Base-by-base conservation (phyloP, 2,797 vertebrate species). In the Chelmon rostratus region DNA sequence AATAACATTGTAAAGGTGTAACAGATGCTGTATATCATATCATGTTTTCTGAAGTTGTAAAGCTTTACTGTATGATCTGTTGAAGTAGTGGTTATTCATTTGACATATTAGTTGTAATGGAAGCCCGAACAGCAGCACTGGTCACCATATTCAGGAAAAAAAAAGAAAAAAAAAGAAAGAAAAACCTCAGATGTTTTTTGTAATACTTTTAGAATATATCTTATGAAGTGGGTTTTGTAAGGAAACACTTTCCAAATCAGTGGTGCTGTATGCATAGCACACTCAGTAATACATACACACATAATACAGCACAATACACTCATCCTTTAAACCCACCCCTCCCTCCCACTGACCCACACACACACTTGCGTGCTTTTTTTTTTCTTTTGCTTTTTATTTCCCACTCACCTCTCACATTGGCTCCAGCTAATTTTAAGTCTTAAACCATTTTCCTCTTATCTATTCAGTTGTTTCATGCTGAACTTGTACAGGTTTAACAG, bases 1-100 rank as follows among this genome's bases (percentile, higher is more conserved):
- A 93, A 92, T 94, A 93, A 94, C 90, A 93, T 92, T 95, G 95
- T 95, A 95, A 94, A 95, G 93, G 92, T 95, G 91, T 94, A 92
- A 94, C 93, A 94, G 92, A 94, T 94, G 93, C 93, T 94, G 94
- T 95, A 93, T 94, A 92, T 94, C 93, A 92, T 94, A 91, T 93
- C 86, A 92, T 87, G 91, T 92, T 91, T 93, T 94, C 92, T 93
- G 90, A 91, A 93, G 87, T 93, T 90, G 88, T 93, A 93, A 92
- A 92, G 92, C 91, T 93, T 93, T 93, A 93, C 89, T 92, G 91
- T 94, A 91, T 88, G 89, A 93, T 94, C 91, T 92, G 89, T 93
- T 93, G 86, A 93, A 92, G 91, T 93, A 91, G 92, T 94, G 91
- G 89, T 93, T 92, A 72, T 92, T 94, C 91, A 90, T 92, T 92